phyloP scores from a whole-genome alignment of 1,140 invertebrate genomes.

The Diuraphis noxia region DNA sequence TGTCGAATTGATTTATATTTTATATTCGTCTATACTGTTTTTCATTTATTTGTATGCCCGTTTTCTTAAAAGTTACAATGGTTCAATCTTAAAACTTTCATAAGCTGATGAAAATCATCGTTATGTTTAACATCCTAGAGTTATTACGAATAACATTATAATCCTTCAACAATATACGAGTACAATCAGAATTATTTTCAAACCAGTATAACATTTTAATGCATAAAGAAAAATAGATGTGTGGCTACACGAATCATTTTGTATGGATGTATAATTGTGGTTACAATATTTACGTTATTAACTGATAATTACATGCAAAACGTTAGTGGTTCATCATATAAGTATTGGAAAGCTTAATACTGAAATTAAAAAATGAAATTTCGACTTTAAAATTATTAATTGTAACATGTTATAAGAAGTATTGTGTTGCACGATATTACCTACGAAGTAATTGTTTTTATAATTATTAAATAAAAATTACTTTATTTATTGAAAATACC shows the following conservation, averaged over 20 bases:
- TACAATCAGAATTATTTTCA: neutral
- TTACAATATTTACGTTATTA: neutral
- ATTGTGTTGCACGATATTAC: neutral
- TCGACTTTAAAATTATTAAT: neutral
- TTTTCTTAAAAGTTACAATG: neutral
- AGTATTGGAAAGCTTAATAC: neutral
- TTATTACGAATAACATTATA: neutral
- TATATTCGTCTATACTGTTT: neutral
- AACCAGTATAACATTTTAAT: neutral
- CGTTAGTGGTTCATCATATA: neutral
- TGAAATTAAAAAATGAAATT: neutral
- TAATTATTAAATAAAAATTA: neutral
- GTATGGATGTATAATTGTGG: neutral
- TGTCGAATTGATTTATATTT: slow-evolving; percentile 7
- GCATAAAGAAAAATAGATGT: neutral
- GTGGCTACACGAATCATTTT: neutral
- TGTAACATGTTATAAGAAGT: neutral
- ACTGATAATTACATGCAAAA: neutral
- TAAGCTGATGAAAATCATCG: neutral
- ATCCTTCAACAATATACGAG: neutral
- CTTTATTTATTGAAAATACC: neutral
- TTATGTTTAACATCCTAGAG: neutral
- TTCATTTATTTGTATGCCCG: neutral
- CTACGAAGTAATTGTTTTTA: neutral
- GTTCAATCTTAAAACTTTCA: too few relatives aligned